A percentile compares a stretch with the other conserved stretches of the same genome.
phyloP scores from a whole-genome alignment of 2,888 invertebrate genomes.

The Allolobophora icterica region DNA sequence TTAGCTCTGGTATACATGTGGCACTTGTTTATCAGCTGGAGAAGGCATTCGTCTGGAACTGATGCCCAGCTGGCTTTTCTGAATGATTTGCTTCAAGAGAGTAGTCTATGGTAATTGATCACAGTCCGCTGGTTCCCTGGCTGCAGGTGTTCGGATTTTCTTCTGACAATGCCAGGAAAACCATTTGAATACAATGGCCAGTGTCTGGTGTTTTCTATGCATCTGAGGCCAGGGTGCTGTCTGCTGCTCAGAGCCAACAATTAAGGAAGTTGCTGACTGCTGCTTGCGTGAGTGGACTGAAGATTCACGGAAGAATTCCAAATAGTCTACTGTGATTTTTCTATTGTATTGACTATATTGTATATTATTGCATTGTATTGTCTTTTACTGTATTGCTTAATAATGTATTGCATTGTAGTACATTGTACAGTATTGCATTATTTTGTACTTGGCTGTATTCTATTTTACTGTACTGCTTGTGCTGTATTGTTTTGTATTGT shows the following conservation, averaged over 20 bases:
- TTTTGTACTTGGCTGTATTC: too few relatives aligned
- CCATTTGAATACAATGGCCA: conserved; percentile 11
- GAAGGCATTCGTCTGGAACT: conserved; percentile 7
- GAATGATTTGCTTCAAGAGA: background rate
- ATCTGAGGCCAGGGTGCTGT: background rate
- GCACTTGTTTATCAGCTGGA: background rate
- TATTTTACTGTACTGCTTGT: background rate
- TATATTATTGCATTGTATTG: background rate
- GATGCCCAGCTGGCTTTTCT: background rate
- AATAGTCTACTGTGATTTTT: background rate
- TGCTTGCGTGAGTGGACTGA: background rate
- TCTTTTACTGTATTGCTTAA: too few relatives aligned
- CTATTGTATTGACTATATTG: background rate
- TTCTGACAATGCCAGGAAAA: background rate
- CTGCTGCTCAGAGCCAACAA: background rate
- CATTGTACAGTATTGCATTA: too few relatives aligned
- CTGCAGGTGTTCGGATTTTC: background rate
- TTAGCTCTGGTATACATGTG: background rate
- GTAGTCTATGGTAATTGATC: background rate
- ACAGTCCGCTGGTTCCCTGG: background rate
- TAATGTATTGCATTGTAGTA: background rate
- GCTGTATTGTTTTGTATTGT: background rate
- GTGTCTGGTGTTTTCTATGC: background rate
- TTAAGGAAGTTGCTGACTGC: background rate
- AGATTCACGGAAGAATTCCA: background rate